Percentiles rank a stretch among this genome's conserved stretches.
Conservation (phyloP, 2,888 invertebrate species). For the Anoplius nigerrimus region DNA sequence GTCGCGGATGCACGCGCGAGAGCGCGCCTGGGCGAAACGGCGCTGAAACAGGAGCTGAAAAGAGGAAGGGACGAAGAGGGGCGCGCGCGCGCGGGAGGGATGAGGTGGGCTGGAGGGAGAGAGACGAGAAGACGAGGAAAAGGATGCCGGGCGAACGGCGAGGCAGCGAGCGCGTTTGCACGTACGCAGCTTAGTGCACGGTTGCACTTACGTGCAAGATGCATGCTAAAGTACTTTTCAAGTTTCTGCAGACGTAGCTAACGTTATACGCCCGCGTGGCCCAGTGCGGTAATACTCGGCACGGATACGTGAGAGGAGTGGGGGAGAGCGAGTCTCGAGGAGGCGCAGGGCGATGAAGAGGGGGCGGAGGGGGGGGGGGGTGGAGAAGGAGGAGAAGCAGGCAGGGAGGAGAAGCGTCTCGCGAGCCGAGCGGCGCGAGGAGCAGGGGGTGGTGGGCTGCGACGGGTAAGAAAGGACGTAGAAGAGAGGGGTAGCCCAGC, state of each 20-base stretch:
- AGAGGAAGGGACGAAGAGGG: not conserved
- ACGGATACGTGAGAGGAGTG: too few species aligned
- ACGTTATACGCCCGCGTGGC: conserved; percentile 8
- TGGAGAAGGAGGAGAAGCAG: not conserved
- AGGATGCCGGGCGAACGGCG: not conserved
- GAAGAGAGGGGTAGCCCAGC: not conserved
- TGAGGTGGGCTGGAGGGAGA: not conserved
- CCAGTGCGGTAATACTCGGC: not conserved
- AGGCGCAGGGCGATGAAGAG: too few species aligned
- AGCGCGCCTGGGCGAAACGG: not conserved
- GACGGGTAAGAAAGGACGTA: not conserved
- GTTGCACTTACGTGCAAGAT: conserved; percentile 38
- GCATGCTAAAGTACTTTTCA: conserved; percentile 49
- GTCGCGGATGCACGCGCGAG: not conserved
- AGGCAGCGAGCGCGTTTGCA: conserved; percentile 16
- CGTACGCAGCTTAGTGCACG: conserved; percentile 40
- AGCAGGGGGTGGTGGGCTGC: too few species aligned
- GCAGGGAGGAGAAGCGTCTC: too few species aligned
- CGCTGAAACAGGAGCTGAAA: not conserved
- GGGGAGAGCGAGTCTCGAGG: too few species aligned
- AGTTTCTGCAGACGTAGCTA: conserved; percentile 35
- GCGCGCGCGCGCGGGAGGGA: too few species aligned
- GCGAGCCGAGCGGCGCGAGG: too few species aligned
- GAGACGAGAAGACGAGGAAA: too few species aligned
- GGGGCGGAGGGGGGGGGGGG: not conserved